Evolutionary conservation across 23 tunicate species (phyloP), one percentile per base, ranked within the genome.

Genomic region (Oikopleura dioica): DNA sequence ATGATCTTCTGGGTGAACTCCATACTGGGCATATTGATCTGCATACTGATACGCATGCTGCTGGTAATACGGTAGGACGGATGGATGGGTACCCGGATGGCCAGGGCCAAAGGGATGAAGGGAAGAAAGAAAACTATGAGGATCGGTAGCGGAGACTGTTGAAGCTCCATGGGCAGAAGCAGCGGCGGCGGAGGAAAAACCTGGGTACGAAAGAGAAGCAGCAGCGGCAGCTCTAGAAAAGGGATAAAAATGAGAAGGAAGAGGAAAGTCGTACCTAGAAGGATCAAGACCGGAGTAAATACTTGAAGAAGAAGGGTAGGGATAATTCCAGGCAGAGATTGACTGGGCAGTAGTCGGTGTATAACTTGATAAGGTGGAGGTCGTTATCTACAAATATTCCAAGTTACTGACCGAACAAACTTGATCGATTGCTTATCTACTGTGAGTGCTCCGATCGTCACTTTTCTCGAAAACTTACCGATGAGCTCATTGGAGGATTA

Each of bases 261-360:
- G 2, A 2, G 26, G 16, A 16, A 21, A 16, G 16, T 12, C 2
- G 16, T 63, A 63, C 72, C 72, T 63, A 2, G 72, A 21, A 12
- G 72, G 4, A 28, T 63, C 72, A 31, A 63, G 72, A 28, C 72
- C 72, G 26, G 72, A 63, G 26, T 63, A 63, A 23, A 63, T 23
- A 63, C 30, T 12, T 63, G 72, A 63, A 63, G 72, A 63, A 28
- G 72, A 23, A 63, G 16, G 72, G 72, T 63, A 63, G 30, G 72
- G 72, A 63, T 63, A 63, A 31, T 63, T 63, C 72, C 72, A 63
- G 33, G 72, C 72, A 63, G 72, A 63, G 2, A 63, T 63, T 28
- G 72, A 63, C 33, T 63, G 72, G 2, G 72, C 72, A 28, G 72
- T 63, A 4, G 72, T 12, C 30, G 72, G 16, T 16, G 30, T 23